Conservation (phyloP, 2,888 invertebrate species). For the Drosophila prolongata region DNA sequence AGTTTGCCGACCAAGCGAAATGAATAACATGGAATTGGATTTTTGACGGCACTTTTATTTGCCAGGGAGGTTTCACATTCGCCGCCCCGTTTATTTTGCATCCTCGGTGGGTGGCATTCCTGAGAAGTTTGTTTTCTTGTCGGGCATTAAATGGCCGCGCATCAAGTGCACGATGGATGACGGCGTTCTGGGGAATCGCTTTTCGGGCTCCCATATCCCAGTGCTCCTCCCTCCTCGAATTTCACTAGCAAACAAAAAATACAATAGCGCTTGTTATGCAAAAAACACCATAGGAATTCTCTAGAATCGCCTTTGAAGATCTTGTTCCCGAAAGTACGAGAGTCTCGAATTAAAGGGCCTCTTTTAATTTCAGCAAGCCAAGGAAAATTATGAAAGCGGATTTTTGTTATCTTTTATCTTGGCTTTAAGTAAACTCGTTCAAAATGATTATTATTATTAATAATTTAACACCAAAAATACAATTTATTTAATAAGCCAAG, state of each 20-base stretch:
- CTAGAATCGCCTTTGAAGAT: slow-evolving; percentile 28
- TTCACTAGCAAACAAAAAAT: slow-evolving; percentile 16
- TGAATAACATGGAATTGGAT: background rate
- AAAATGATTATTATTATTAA: no score
- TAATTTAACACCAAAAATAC: no score
- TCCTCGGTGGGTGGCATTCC: slow-evolving; percentile 19
- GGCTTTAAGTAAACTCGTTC: background rate
- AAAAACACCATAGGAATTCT: slow-evolving; percentile 15
- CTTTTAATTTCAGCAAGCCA: slow-evolving; percentile 21
- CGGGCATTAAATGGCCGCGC: slow-evolving; percentile 17
- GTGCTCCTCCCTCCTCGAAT: slow-evolving; percentile 11
- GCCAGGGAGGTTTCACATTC: background rate
- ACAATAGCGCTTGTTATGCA: slow-evolving; percentile 15
- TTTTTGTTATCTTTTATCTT: background rate
- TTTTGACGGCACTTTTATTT: background rate
- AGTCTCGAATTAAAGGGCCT: slow-evolving; percentile 17
- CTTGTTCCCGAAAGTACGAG: slow-evolving; percentile 22
- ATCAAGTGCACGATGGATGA: slow-evolving; percentile 36
- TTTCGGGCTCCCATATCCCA: background rate
- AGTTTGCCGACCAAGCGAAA: slow-evolving; percentile 15
- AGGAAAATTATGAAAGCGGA: background rate
- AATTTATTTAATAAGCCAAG: no score
- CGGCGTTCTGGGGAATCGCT: slow-evolving; percentile 12
- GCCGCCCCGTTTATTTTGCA: background rate
- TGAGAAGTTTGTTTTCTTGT: slow-evolving; percentile 21